A percentile compares a stretch with the other conserved stretches of the same genome.
These are phyloP conservation scores for Pogonocherus hispidulus DNA, from an alignment of 2,888 invertebrate species.

Conservation along the genomic window DNA sequence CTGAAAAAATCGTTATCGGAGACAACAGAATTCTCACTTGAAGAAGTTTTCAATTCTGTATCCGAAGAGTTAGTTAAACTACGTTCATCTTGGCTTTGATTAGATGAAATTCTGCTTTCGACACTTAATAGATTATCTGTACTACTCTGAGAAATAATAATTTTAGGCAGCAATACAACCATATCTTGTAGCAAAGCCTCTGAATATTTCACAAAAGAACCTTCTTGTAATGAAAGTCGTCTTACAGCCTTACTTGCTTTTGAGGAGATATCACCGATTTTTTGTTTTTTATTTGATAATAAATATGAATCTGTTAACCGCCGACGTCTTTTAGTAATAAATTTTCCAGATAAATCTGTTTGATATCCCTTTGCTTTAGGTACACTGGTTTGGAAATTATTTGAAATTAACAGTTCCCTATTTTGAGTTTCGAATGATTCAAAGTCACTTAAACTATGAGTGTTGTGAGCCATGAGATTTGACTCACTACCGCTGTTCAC, in stretches of 20 bases:
- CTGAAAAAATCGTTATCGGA: not conserved
- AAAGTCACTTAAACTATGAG: constrained; percentile 3
- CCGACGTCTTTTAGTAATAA: constrained; percentile 23
- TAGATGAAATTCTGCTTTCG: not conserved
- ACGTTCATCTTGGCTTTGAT: not conserved
- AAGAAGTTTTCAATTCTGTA: not conserved
- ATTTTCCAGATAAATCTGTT: constrained; percentile 22
- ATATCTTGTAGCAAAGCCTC: constrained; percentile 5
- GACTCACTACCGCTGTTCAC: not conserved
- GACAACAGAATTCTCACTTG: not conserved
- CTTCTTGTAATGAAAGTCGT: constrained; percentile 8
- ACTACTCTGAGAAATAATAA: not conserved
- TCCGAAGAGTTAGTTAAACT: not conserved
- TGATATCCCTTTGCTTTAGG: not conserved
- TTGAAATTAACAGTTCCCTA: not conserved
- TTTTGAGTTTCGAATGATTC: constrained; percentile 6
- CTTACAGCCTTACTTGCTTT: not conserved
- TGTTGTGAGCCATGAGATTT: not conserved
- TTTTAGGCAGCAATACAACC: constrained; percentile 3
- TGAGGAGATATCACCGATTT: not conserved
- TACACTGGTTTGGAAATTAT: not conserved
- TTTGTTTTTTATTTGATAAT: not conserved
- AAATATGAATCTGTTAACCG: constrained; percentile 6
- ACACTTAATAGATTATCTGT: not conserved
- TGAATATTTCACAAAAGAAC: not conserved